Evolutionary conservation across 1,140 invertebrate species (phyloP).

Genomic region (Drosophila parabipectinata): DNA sequence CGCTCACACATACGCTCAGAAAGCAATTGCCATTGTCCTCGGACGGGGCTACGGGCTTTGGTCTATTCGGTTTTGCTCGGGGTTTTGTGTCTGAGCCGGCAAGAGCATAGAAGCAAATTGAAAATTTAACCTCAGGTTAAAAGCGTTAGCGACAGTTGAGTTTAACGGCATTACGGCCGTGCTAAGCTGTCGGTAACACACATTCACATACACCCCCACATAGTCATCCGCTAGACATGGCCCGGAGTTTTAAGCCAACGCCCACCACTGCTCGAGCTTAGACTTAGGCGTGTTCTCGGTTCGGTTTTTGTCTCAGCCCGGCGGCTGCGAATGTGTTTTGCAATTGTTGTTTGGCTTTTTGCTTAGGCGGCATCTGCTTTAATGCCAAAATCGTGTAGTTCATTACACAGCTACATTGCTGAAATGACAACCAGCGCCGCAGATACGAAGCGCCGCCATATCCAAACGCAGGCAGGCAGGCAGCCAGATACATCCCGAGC

Average conservation of each 20-base stretch:
- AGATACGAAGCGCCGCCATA: background rate
- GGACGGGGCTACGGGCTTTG: slow-evolving; percentile 21
- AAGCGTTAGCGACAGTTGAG: slow-evolving; percentile 80
- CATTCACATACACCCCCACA: slow-evolving; percentile 14
- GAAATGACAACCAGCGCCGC: slow-evolving; percentile 20
- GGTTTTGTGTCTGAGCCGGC: slow-evolving; percentile 52
- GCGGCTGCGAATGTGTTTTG: slow-evolving; percentile 55
- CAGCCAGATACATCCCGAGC: slow-evolving; percentile 22
- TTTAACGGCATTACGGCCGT: slow-evolving; percentile 80
- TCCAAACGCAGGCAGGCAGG: slow-evolving; percentile 5
- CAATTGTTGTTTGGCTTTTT: slow-evolving; percentile 65
- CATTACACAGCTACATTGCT: slow-evolving; percentile 54
- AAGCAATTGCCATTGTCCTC: slow-evolving; percentile 55
- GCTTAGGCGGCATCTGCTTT: slow-evolving; percentile 62
- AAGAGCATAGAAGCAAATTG: slow-evolving; percentile 72
- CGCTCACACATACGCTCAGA: slow-evolving; percentile 14
- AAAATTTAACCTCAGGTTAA: slow-evolving; percentile 83
- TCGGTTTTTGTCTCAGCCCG: slow-evolving; percentile 36
- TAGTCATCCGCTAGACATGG: slow-evolving; percentile 33
- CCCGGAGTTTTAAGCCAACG: slow-evolving; percentile 45
- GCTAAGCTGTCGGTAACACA: slow-evolving; percentile 77
- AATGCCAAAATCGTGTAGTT: slow-evolving; percentile 81
- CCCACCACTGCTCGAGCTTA: slow-evolving; percentile 37
- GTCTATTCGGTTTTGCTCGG: slow-evolving; percentile 22
- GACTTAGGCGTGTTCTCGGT: slow-evolving; percentile 27